Evolutionary conservation across 2,113 vertebrate genomes (phyloP).

Genomic region (Leptosomus discolor): DNA sequence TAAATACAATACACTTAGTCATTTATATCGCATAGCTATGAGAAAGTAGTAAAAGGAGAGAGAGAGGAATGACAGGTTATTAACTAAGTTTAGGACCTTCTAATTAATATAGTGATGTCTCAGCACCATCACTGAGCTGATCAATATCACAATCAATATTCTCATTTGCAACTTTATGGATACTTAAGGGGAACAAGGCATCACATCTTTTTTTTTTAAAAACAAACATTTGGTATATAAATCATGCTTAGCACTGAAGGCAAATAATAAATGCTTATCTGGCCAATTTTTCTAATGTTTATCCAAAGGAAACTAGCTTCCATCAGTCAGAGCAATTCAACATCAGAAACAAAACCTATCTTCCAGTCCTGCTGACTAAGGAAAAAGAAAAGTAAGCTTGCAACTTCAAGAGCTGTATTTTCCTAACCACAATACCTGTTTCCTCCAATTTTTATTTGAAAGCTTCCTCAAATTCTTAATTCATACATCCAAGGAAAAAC

Average conservation of each 20-base stretch:
- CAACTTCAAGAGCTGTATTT: not conserved
- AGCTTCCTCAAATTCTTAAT: not conserved
- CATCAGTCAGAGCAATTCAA: not conserved
- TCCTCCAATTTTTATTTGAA: not conserved
- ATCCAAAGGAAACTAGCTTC: not conserved
- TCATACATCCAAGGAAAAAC: not conserved
- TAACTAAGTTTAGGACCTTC: not conserved
- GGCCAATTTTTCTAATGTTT: not conserved
- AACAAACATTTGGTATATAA: not conserved
- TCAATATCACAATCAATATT: constrained; percentile 11
- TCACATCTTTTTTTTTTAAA: not conserved
- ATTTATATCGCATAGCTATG: not conserved
- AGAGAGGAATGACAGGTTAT: not conserved
- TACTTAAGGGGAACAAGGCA: not conserved
- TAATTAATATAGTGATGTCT: not conserved
- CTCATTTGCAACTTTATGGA: not conserved
- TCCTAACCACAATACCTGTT: not conserved
- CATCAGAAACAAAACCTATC: not conserved
- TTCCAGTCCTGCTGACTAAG: not conserved
- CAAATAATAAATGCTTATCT: not conserved
- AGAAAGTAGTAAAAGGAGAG: not conserved
- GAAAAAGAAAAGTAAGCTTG: not conserved
- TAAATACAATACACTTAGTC: not conserved
- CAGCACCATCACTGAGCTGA: not conserved
- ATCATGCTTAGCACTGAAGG: not conserved